Evolutionary conservation across 1,140 invertebrate species (phyloP).

Genomic region (Cephus cinctus): DNA sequence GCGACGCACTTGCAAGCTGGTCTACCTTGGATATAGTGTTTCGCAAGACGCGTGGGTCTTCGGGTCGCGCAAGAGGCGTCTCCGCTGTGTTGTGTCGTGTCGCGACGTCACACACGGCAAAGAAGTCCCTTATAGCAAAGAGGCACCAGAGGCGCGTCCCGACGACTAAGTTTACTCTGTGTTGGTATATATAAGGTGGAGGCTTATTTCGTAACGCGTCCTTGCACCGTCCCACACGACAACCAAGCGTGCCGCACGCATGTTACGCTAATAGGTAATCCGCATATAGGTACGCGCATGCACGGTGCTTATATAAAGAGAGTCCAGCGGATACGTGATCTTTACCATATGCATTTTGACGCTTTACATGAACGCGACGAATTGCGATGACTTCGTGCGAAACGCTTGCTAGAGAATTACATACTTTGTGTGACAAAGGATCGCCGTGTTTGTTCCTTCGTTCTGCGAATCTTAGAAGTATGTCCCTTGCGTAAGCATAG

Average conservation of each 20-base stretch:
- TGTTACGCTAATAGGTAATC: conserved; percentile 25
- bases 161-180: too few species aligned
- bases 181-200: conserved; percentile 23
- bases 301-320: too few species aligned
- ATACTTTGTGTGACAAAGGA: too few species aligned
- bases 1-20: conserved; percentile 12
- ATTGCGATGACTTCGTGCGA: too few species aligned
- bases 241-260: conserved; percentile 22
- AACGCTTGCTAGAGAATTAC: too few species aligned
- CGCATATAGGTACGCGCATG: not conserved
- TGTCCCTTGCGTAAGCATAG: too few species aligned
- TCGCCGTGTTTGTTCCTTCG: too few species aligned
- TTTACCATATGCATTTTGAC: too few species aligned
- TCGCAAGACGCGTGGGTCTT: conserved; percentile 15
- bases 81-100: conserved; percentile 16
- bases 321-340: too few species aligned
- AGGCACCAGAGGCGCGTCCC: conserved; percentile 12
- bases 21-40: conserved; percentile 17
- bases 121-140: conserved; percentile 25
- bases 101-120: conserved; percentile 1
- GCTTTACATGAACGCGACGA: too few species aligned
- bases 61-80: too few species aligned
- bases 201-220: conserved; percentile 29
- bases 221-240: conserved; percentile 33
- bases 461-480: too few species aligned